Evolutionary conservation across 1,140 invertebrate genomes (phyloP), one percentile per base, ranked within the genome.

Genomic region (Ostrea denselamellosa): DNA sequence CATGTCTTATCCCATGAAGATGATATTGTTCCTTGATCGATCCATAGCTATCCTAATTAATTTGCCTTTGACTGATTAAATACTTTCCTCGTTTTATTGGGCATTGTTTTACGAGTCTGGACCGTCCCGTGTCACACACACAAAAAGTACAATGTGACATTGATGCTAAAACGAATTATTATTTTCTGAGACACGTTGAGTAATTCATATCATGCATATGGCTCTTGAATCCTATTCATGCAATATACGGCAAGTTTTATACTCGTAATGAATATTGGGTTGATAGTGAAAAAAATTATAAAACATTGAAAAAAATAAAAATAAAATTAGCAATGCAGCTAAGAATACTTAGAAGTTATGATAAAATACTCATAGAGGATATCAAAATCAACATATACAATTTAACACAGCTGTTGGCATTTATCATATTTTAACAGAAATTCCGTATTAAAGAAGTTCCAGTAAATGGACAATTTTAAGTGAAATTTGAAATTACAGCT

Each of bases 31-130:
- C 34, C 22, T 22, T 87, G 86, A 87, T 87, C 28, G 82, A 87
- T 87, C 68, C 54, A 17, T 62, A 25, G 34, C 52, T 52, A 83
- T 9, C 44, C 51, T 88, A 88, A 88, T 88, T 88, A 85, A 85
- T 88, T 88, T 88, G n/a, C 83, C 65, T 28, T 25, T 85, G 83
- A 85, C 34, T 71, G 87, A 88, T 88, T 88, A 82, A 88, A 85
- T 88, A 77, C 65, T 85, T 85, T 84, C 51, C 52, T 54, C 52
- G 25, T 77, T 88, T 88, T 84, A 85, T 85, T 85, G 84, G 25
- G 62, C 82, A 83, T 85, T 85, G 83, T 85, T 85, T 88, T 85
- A 85, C 65, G 77, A 77, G 22, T 77, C 25, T 25, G 28, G 68
- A 77, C 22, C 25, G 68, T 77, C 68, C 68, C 25, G 68, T 77